Base-by-base conservation (phyloP, 2,888 invertebrate genomes). In the Zygaena filipendulae region DNA sequence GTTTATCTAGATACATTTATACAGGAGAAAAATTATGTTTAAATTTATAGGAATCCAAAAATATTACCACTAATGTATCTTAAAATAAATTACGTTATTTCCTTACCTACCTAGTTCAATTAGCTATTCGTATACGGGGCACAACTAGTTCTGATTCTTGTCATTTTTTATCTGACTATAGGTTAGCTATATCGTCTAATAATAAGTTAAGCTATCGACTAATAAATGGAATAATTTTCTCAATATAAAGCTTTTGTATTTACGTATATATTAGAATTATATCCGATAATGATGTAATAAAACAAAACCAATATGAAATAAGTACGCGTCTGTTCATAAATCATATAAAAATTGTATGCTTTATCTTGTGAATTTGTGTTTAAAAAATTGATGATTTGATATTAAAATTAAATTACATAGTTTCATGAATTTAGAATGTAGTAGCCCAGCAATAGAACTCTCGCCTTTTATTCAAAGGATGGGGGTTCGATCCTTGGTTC, bases 1-100 rank as follows among this genome's bases (percentile, higher is more conserved):
- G 42, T 7, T 16, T 16, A 16, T 4, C 5, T 16, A 16, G 16
- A 7, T 45, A 63, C 39, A 57, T 61, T n/a, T 57, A 59, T 59
- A 64, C 58, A 61, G 57, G 55, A 64, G 59, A 67, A 35, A 59
- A 67, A 55, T 74, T 77, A 79, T 75, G 77, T 77, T 75, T 72
- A 77, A 66, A 61, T 71, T 75, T 79, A 77, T 79, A 79, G 79
- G 79, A 79, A 77, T 79, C 77, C 75, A 77, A 79, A 79, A 79
- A 79, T 77, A 79, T 79, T 79, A 79, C 57, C 46, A 52, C 75
- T 75, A 79, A 63, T 71, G 71, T 74, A 66, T 72, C 79, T 79
- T 77, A 79, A 60, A 69, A 77, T 77, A 77, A 77, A 74, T 75
- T 74, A 75, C 55, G 61, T 59, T 63, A 70, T 60, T 60, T 60